A percentile compares a stretch with the other conserved stretches of the same genome.
These are phyloP conservation scores for Isichthys henryi DNA, from an alignment of 2,113 vertebrate genomes.

Conservation along the genomic window DNA sequence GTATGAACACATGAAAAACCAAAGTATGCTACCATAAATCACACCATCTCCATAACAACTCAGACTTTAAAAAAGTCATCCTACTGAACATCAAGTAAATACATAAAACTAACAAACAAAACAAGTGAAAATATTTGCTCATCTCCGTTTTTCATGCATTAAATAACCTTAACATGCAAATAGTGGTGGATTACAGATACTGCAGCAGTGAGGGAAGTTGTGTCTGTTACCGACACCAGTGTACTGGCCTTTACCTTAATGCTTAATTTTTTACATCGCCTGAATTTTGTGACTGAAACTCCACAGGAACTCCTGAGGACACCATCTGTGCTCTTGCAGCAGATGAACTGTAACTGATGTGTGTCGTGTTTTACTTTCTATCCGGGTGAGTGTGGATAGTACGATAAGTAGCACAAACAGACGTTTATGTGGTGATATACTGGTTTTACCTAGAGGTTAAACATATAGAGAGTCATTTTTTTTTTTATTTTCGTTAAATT, in stretches of 20 bases:
- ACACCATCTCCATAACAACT: conserved; percentile 29
- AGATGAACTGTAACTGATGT: neutral
- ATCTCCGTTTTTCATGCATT: neutral
- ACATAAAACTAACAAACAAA: conserved; percentile 41
- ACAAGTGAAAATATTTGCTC: conserved; percentile 27
- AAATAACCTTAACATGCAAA: neutral
- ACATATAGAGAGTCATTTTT: conserved; percentile 12
- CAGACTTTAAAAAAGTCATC: conserved; percentile 41
- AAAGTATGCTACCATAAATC: conserved; percentile 50
- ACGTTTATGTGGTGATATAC: conserved; percentile 30
- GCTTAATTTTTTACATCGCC: neutral
- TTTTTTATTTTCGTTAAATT: neutral
- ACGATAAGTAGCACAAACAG: conserved; percentile 3
- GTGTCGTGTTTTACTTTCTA: neutral
- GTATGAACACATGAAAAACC: conserved; percentile 40
- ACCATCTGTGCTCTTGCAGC: neutral
- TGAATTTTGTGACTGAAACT: neutral
- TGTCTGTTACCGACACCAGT: neutral
- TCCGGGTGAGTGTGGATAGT: neutral
- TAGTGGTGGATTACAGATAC: neutral
- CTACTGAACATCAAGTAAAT: conserved; percentile 39
- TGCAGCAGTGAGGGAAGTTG: no score
- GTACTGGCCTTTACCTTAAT: neutral
- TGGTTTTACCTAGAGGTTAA: conserved; percentile 25
- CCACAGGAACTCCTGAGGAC: no score